Evolutionary conservation across 2,797 vertebrate species (phyloP).

Genomic region (Micropoecilia bifurca): DNA sequence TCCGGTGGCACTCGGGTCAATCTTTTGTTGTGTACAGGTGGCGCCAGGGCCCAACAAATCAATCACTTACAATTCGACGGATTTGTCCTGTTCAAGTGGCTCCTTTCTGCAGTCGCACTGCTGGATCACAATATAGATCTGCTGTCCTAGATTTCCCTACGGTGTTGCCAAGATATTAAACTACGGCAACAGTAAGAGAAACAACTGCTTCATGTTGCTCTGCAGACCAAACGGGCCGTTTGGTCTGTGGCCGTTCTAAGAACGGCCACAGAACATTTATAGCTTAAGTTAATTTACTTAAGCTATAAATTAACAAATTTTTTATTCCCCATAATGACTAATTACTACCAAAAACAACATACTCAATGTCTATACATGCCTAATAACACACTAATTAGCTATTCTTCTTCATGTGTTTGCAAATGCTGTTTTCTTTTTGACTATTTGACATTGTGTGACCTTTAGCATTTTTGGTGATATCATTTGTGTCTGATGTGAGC

Average conservation of each 20-base stretch:
- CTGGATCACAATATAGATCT: constrained; percentile 62
- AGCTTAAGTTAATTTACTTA: too few relatives aligned
- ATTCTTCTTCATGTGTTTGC: background rate
- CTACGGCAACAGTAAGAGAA: constrained; percentile 23
- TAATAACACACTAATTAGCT: background rate
- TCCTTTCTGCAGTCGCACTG: constrained; percentile 52
- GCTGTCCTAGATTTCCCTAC: constrained; percentile 50
- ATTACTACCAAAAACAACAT: background rate
- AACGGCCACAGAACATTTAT: too few relatives aligned
- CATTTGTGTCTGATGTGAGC: too few relatives aligned
- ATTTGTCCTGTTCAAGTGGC: constrained; percentile 65
- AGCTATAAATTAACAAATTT: too few relatives aligned
- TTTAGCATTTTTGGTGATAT: too few relatives aligned
- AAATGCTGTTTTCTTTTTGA: background rate
- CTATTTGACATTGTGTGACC: too few relatives aligned
- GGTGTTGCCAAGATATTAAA: constrained; percentile 60
- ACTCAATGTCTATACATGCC: background rate
- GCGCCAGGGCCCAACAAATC: constrained; percentile 64
- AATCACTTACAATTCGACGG: constrained; percentile 78
- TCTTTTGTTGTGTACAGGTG: constrained; percentile 44
- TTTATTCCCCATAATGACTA: background rate
- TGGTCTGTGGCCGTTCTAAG: too few relatives aligned
- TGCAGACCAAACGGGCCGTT: background rate
- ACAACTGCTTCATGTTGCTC: background rate
- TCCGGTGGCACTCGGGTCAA: constrained; percentile 75